These are phyloP conservation scores for Charina bottae DNA, from an alignment of 2,113 vertebrate species.

Conservation along the genomic window DNA sequence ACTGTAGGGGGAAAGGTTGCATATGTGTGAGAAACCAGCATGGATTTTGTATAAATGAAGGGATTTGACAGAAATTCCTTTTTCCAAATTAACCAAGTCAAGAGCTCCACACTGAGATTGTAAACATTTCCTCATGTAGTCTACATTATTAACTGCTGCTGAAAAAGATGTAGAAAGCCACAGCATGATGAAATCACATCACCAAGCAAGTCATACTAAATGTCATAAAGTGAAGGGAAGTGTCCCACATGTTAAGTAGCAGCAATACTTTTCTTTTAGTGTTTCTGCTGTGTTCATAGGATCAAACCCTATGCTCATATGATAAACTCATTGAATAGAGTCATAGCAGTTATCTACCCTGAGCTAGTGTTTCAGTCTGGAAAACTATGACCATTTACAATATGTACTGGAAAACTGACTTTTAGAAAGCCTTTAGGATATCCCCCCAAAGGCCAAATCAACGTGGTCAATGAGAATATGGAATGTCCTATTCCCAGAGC, in stretches of 20 bases:
- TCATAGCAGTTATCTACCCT: neutral
- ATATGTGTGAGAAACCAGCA: neutral
- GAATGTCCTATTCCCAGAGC: neutral
- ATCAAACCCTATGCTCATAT: neutral
- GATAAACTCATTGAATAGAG: neutral
- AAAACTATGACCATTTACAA: neutral
- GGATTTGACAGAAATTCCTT: neutral
- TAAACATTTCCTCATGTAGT: too few species aligned
- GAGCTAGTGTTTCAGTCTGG: neutral
- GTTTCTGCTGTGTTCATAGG: neutral
- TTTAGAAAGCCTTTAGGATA: neutral
- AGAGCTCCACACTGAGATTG: neutral
- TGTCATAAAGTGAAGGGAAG: neutral
- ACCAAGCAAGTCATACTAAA: neutral
- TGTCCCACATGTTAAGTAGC: neutral
- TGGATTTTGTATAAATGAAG: neutral
- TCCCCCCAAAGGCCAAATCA: neutral
- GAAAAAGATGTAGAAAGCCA: neutral
- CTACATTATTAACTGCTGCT: neutral
- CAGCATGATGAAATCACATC: neutral
- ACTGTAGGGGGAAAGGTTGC: neutral
- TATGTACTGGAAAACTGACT: neutral
- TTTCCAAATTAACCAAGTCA: neutral
- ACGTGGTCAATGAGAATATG: neutral
- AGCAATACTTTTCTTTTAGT: neutral